Base-by-base conservation (phyloP, 2,113 vertebrate genomes). In the Rhombomys opimus region DNA sequence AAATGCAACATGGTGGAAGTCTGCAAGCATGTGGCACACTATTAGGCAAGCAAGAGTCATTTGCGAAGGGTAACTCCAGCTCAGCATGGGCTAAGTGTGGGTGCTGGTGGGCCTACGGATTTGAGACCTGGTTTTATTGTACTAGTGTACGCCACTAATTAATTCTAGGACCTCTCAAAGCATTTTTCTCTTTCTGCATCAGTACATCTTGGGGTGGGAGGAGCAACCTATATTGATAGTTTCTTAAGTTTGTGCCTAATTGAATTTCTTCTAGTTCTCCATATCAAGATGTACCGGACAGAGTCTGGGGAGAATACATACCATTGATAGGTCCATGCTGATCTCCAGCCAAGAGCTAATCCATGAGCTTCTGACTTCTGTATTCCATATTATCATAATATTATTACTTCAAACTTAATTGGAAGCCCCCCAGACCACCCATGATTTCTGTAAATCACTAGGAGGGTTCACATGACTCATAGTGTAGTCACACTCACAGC, bases 1-100 rank as follows among this genome's bases (percentile, higher is more conserved):
- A 98, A 97, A 97, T 96, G 89, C 92, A 97, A 86, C 97, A 96
- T 96, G 96, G 89, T 96, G 57, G 90, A 96, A 90, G 93, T 95
- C 57, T 96, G 92, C 59, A 95, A 75, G 93, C 94, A 78, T 95
- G 82, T 89, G 88, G 84, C 59, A 57, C 22, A n/a, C 93, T 94
- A 92, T 52, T 65, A 77, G 50, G 67, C 30, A 72, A 93, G 67
- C 54, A 87, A 89, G 90, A 84, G 85, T 68, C 35, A 77, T 75
- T 46, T 68, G 41, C 78, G 72, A 92, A 96, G 91, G 91, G 41
- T 18, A 17, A 20, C 38, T 80, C 68, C 75, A 94, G 87, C 77
- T 68, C 72, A 57, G 27, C 70, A 87, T 67, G 59, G 94, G 38
- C 30, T 70, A 46, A 57, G 57, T 12, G 15, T 13, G 90, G 63